phyloP scores from a whole-genome alignment of 1,140 invertebrate genomes.

The Camponotus vicinus region DNA sequence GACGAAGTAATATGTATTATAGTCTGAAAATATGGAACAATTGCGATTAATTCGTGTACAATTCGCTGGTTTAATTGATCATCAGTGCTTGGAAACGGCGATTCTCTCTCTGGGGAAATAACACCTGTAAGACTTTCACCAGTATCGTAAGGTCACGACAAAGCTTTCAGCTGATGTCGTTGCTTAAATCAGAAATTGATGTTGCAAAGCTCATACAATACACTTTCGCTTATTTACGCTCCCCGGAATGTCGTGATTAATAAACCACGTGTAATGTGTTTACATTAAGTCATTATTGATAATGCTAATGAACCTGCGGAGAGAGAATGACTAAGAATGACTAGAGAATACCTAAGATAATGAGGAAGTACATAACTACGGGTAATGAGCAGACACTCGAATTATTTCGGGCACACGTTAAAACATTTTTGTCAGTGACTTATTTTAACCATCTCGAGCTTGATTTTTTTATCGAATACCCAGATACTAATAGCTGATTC shows the following conservation, averaged over 20 bases:
- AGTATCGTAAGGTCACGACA: background rate
- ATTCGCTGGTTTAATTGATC: slow-evolving; percentile 7
- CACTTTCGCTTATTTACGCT: background rate
- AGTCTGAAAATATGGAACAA: background rate
- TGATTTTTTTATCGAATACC: background rate
- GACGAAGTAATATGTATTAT: background rate
- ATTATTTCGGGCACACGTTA: background rate
- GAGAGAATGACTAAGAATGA: background rate
- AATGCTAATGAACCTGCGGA: background rate
- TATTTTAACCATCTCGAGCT: background rate
- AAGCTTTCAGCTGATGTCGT: background rate
- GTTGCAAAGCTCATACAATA: background rate
- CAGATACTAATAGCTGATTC: background rate
- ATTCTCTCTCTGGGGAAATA: background rate
- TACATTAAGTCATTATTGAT: background rate
- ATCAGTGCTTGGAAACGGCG: background rate
- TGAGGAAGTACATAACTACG: background rate
- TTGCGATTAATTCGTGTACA: background rate
- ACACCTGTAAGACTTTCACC: slow-evolving; percentile 42
- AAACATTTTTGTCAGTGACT: background rate
- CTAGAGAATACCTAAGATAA: background rate
- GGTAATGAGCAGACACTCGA: background rate
- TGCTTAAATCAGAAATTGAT: background rate
- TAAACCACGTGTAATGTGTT: background rate
- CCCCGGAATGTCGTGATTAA: background rate